Percentiles rank a stretch among this genome's conserved stretches.
Evolutionary conservation across 2,797 vertebrate species (phyloP).

Genomic region (Podarcis lilfordi): DNA sequence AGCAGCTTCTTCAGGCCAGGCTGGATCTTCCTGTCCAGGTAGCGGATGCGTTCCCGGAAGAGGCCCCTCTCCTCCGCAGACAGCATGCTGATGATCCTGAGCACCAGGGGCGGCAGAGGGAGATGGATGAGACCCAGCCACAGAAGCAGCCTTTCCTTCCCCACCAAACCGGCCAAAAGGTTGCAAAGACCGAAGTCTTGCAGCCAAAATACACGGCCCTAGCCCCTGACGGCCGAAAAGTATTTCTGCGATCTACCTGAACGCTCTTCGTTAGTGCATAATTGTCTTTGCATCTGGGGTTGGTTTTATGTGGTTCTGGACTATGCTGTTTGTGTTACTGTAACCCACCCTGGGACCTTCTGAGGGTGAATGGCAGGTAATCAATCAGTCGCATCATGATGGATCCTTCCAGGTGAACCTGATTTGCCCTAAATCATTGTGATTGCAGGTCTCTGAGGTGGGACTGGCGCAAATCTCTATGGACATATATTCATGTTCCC

Average conservation of each 20-base stretch:
- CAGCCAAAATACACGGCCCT: neutral
- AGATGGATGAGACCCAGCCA: neutral
- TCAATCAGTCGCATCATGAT: no score
- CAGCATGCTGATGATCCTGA: slow-evolving; percentile 84
- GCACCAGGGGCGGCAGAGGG: no score
- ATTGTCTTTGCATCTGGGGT: no score
- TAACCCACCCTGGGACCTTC: no score
- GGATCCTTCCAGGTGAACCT: neutral
- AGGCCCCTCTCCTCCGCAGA: slow-evolving; percentile 82
- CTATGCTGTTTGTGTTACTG: no score
- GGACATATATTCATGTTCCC: neutral
- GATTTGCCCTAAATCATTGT: neutral
- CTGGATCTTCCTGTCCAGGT: slow-evolving; percentile 86
- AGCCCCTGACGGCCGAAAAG: no score
- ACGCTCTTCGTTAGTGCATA: no score
- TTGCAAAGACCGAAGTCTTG: neutral
- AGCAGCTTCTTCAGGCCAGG: slow-evolving; percentile 85
- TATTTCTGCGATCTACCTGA: no score
- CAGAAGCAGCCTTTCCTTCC: neutral
- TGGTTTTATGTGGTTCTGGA: no score
- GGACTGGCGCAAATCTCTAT: no score
- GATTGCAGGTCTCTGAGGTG: neutral
- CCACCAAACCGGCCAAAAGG: neutral
- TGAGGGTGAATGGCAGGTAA: neutral
- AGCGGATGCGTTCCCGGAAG: slow-evolving; percentile 83